These are phyloP conservation scores for Xylota segnis DNA, from an alignment of 2,888 invertebrate species.

Conservation along the genomic window DNA sequence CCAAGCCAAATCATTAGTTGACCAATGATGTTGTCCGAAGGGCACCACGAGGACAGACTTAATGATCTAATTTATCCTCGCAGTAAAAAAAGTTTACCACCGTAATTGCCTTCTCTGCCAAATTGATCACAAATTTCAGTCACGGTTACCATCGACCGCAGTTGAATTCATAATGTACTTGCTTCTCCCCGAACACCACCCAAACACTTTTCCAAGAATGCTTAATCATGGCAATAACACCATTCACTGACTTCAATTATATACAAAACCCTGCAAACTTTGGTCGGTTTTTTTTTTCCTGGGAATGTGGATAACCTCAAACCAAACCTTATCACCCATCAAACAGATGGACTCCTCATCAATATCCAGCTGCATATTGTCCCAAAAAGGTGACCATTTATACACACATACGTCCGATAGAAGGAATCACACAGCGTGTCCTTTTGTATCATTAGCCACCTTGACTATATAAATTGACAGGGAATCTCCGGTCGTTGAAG, in stretches of 20 bases:
- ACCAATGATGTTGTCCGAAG: background rate
- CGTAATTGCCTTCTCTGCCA: constrained; percentile 8
- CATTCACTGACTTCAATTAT: constrained; percentile 30
- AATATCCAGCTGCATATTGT: constrained; percentile 35
- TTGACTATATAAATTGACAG: constrained; percentile 61
- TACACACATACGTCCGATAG: constrained; percentile 5
- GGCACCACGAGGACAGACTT: background rate
- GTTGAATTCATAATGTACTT: constrained; percentile 42
- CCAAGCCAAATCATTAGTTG: constrained; percentile 7
- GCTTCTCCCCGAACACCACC: no score
- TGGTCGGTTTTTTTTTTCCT: background rate
- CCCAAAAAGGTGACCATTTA: constrained; percentile 7
- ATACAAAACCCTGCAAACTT: background rate
- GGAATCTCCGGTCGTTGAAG: constrained; percentile 53
- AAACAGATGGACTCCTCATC: constrained; percentile 15
- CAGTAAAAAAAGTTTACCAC: constrained; percentile 15
- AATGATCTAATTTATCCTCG: constrained; percentile 21
- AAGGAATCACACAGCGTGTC: constrained; percentile 36
- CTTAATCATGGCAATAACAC: constrained; percentile 30
- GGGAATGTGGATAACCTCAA: constrained; percentile 10
- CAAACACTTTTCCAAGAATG: constrained; percentile 12
- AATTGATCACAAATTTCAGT: constrained; percentile 31
- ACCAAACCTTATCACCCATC: background rate
- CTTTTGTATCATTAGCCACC: constrained; percentile 36
- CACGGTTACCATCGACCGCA: constrained; percentile 6